Evolutionary conservation across 1,140 invertebrate species (phyloP), one percentile per base, ranked within the genome.

Genomic region (Notospermus geniculatus): DNA sequence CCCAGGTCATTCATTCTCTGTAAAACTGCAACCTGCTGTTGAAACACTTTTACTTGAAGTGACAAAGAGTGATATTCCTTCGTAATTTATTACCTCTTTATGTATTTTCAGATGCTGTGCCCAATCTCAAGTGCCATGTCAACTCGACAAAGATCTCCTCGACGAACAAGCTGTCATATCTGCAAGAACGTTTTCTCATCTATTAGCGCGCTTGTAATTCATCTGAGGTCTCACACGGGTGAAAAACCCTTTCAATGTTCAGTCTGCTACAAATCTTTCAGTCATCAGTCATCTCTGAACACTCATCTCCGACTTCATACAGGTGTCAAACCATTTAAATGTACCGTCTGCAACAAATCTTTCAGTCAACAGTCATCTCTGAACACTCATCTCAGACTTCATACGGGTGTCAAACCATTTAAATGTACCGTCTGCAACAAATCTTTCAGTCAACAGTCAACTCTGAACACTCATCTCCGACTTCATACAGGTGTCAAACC

Each of bases 401-500:
- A n/a, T n/a, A n/a, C n/a, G n/a, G n/a, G n/a, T n/a, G n/a, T n/a
- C n/a, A n/a, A n/a, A n/a, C n/a, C n/a, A n/a, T n/a, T n/a, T n/a
- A n/a, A 15, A 5, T 52, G 77, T 58, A 45, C 56, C 22, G 56
- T 66, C 23, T 80, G 78, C 59, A 70, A 65, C 43, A 80, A 80
- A 63, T 75, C 76, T 2, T 79, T 80, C 69, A 79, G 75, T 61
- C 60, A 72, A n/a, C 69, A 73, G 5, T 77, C 70, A 11, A 79
- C 77, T 50, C 67, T 79, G 11, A 71, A 77, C 46, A 71, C 78
- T n/a, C 78, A 80, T 53, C 63, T 67, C 50, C 63, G 72, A 63
- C 72, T 71, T 22, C 73, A 76, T 60, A 97, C 71, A 80, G 93
- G 94, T 11, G 94, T 97, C 78, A 94, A 95, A 75, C 50, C 27